Evolutionary conservation across 1,140 invertebrate genomes (phyloP).

Genomic region (Achroia grisella): DNA sequence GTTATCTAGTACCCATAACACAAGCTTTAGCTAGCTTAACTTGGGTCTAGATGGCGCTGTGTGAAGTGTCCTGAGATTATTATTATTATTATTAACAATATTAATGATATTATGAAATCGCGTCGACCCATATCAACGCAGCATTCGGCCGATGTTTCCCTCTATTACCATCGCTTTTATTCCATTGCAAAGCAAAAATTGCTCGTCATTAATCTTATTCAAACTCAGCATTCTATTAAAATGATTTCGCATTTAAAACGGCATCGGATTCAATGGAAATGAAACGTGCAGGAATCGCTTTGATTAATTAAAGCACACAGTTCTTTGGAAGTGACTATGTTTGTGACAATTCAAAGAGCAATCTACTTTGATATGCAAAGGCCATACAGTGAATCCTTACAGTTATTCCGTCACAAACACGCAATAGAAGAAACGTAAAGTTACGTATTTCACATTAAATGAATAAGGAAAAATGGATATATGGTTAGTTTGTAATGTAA

Average conservation of each 20-base stretch:
- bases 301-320: constrained; percentile 20
- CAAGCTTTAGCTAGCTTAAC: no score
- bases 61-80: no score
- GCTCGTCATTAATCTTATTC: constrained; percentile 48
- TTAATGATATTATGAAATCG: constrained; percentile 6
- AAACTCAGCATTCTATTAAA: constrained; percentile 31
- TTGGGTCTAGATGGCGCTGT: no score
- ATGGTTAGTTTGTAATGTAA: no score
- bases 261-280: constrained; percentile 33
- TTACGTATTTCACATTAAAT: no score
- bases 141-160: constrained; percentile 8
- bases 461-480: no score
- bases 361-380: no score
- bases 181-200: constrained; percentile 32
- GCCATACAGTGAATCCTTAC: no score
- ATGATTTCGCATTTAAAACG: constrained; percentile 40
- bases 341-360: background rate
- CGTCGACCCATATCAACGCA: background rate
- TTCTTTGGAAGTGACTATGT: constrained; percentile 13
- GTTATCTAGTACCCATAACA: no score
- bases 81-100: no score
- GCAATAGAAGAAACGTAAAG: no score
- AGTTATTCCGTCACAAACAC: no score
- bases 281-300: constrained; percentile 14
- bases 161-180: constrained; percentile 13